These are phyloP conservation scores for Antheraea pernyi DNA, from an alignment of 1,140 invertebrate species.

Conservation along the genomic window DNA sequence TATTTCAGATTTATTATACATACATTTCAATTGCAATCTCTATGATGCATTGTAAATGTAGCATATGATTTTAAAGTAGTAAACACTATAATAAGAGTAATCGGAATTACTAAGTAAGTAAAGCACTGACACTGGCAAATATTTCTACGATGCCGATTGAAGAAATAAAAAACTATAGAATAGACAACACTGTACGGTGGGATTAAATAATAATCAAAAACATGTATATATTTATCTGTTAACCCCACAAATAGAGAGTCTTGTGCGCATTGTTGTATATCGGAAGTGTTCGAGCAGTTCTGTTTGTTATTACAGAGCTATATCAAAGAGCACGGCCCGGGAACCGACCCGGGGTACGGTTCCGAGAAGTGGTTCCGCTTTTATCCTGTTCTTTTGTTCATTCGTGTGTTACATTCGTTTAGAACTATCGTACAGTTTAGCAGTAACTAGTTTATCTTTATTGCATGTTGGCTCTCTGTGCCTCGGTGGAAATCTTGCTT, in stretches of 20 bases:
- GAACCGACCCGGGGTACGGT: neutral
- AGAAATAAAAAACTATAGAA: neutral
- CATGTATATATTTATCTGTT: neutral
- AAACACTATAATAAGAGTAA: no score
- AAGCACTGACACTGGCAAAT: neutral
- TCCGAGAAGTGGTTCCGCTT: slow-evolving; percentile 1
- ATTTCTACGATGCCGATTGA: neutral
- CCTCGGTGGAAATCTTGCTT: neutral
- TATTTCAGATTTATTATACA: no score
- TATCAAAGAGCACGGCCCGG: slow-evolving; percentile 2
- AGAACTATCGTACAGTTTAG: neutral
- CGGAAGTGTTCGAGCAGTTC: neutral
- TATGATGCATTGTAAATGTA: no score
- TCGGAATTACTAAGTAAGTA: neutral
- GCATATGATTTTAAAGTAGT: no score
- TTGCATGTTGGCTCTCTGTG: neutral
- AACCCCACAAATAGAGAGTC: neutral
- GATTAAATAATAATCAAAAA: neutral
- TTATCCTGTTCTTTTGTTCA: slow-evolving; percentile 4
- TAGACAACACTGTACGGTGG: neutral
- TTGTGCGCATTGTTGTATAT: neutral
- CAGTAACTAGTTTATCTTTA: neutral
- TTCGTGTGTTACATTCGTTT: slow-evolving; percentile 3
- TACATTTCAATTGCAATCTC: no score
- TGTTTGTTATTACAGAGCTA: slow-evolving; percentile 1